These are phyloP conservation scores for Adela reaumurella DNA, from an alignment of 2,888 invertebrate species.

Conservation along the genomic window DNA sequence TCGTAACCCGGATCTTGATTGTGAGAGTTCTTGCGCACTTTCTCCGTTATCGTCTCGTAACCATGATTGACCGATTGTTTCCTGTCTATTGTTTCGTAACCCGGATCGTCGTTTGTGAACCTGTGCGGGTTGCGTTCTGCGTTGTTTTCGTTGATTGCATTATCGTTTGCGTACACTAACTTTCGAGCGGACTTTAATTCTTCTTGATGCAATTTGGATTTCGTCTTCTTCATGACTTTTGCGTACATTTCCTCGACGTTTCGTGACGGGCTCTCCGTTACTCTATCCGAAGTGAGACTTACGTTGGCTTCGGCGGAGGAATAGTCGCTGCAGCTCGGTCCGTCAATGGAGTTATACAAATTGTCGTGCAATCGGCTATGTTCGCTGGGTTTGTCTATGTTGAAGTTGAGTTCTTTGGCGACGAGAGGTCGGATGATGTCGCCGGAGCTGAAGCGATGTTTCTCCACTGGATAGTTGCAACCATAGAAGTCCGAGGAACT, in stretches of 20 bases:
- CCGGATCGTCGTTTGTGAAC: constrained; percentile 44
- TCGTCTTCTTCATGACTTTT: constrained; percentile 74
- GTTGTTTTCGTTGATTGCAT: constrained; percentile 9
- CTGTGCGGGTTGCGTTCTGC: constrained; percentile 22
- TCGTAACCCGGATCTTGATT: constrained; percentile 64
- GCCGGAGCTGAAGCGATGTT: constrained; percentile 48
- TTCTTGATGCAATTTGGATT: constrained; percentile 32
- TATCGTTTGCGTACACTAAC: constrained; percentile 13
- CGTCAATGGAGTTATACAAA: constrained; percentile 41
- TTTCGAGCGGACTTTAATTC: constrained; percentile 26
- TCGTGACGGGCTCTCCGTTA: constrained; percentile 57
- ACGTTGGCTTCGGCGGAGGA: constrained; percentile 30
- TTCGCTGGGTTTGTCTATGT: constrained; percentile 30
- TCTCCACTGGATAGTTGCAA: constrained; percentile 51
- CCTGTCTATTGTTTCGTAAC: constrained; percentile 48
- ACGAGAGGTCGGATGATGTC: constrained; percentile 45
- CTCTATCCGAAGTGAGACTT: constrained; percentile 31
- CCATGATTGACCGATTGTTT: constrained; percentile 51
- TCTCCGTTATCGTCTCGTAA: constrained; percentile 56
- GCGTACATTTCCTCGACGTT: constrained; percentile 89
- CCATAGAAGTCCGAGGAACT: constrained; percentile 53
- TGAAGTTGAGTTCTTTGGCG: constrained; percentile 41
- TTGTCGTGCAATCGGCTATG: constrained; percentile 25
- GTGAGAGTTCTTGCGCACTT: constrained; percentile 35
- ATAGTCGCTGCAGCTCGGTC: constrained; percentile 30